Evolutionary conservation across 2,797 vertebrate genomes (phyloP).

Genomic region (Eulemur mongoz): DNA sequence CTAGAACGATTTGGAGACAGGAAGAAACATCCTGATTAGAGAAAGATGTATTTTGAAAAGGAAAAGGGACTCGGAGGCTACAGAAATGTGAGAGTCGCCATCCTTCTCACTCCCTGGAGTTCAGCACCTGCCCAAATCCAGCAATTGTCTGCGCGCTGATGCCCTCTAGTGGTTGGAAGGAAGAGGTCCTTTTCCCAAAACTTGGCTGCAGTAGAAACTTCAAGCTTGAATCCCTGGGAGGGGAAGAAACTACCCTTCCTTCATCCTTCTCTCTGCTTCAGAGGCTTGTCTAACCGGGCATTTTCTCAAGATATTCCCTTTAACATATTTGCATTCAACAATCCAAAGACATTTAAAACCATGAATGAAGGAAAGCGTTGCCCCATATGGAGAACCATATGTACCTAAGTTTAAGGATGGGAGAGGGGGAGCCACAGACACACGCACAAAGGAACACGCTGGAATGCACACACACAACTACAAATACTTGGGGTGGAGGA

Average conservation of each 20-base stretch:
- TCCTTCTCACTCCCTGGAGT: constrained; percentile 11
- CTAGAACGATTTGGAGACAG: neutral
- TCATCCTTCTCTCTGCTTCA: neutral
- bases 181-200: neutral
- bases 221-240: neutral
- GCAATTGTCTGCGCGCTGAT: constrained; percentile 61
- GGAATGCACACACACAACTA: neutral
- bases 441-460: neutral
- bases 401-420: neutral
- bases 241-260: neutral
- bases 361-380: neutral
- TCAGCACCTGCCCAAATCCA: neutral
- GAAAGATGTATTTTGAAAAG: neutral
- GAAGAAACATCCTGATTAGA: neutral
- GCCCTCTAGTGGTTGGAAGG: constrained; percentile 72
- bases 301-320: neutral
- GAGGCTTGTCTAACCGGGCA: neutral
- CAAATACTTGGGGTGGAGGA: neutral
- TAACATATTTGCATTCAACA: constrained; percentile 20
- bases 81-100: neutral
- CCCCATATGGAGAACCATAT: neutral
- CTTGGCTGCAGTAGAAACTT: neutral
- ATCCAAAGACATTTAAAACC: constrained; percentile 37
- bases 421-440: neutral
- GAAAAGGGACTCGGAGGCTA: neutral